A percentile compares a stretch with the other conserved stretches of the same genome.
Conservation (phyloP, 2,888 invertebrate species). For the Heliconius charithonia region DNA sequence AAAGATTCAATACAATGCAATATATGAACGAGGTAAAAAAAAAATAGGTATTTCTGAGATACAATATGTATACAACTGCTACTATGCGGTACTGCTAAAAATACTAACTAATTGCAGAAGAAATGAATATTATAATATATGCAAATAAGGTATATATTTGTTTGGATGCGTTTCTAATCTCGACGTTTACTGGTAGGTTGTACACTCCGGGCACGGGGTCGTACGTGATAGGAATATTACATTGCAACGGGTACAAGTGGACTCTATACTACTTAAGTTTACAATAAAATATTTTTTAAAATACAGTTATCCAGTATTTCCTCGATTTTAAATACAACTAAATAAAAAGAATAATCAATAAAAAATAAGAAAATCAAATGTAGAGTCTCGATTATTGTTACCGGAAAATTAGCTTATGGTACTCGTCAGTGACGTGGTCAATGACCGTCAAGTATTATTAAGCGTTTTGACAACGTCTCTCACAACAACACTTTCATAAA, state of each 20-base stretch:
- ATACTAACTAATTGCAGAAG: background rate
- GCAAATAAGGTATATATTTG: conserved; percentile 37
- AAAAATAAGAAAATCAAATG: background rate
- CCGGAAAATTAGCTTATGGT: conserved; percentile 23
- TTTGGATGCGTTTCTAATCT: conserved; percentile 27
- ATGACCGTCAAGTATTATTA: conserved; percentile 66
- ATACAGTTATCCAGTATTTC: conserved; percentile 13
- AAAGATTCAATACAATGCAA: background rate
- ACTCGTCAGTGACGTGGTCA: conserved; percentile 59
- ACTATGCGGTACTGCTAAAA: background rate
- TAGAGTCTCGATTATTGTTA: background rate
- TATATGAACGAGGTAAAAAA: background rate
- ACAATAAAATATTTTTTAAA: background rate
- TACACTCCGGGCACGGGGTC: conserved; percentile 53
- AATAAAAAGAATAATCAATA: background rate
- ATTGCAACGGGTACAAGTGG: conserved; percentile 50
- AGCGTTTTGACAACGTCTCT: conserved; percentile 62
- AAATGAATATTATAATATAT: conserved; percentile 20
- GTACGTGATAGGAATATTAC: conserved; percentile 60
- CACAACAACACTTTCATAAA: conserved; percentile 55
- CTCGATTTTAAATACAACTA: background rate
- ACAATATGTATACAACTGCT: background rate
- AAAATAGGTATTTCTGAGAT: background rate
- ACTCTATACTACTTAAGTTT: conserved; percentile 16
- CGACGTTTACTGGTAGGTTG: conserved; percentile 39